Evolutionary conservation across 2,797 vertebrate genomes (phyloP).

Genomic region (Acrossocheilus fasciatus): DNA sequence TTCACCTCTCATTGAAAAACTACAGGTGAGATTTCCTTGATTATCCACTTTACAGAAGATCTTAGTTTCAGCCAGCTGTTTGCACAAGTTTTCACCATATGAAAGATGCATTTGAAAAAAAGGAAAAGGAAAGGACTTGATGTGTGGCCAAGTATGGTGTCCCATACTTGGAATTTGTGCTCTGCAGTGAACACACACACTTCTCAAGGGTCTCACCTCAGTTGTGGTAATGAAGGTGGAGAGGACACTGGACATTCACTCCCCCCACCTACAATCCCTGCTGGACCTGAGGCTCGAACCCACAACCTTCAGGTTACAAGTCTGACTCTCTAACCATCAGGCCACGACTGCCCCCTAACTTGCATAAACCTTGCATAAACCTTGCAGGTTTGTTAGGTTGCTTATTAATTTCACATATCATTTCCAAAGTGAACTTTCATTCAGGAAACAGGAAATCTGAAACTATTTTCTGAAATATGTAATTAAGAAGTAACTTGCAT

Average conservation of each 20-base stretch:
- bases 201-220: too few relatives aligned
- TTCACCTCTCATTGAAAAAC: conserved; percentile 76
- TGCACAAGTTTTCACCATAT: background rate
- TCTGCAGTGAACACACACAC: too few relatives aligned
- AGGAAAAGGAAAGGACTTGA: too few relatives aligned
- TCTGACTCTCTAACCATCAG: too few relatives aligned
- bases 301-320: too few relatives aligned
- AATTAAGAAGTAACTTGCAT: background rate
- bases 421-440: background rate
- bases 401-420: background rate
- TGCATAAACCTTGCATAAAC: background rate
- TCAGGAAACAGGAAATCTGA: conserved; percentile 26
- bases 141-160: too few relatives aligned
- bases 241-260: too few relatives aligned
- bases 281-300: too few relatives aligned
- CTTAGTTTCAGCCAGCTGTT: background rate
- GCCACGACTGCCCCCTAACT: too few relatives aligned
- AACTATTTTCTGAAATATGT: background rate
- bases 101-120: background rate
- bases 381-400: background rate
- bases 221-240: too few relatives aligned
- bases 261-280: too few relatives aligned
- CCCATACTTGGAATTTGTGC: too few relatives aligned
- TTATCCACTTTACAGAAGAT: background rate
- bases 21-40: conserved; percentile 72